Evolutionary conservation across 2,113 vertebrate genomes (phyloP), one percentile per base, ranked within the genome.

Genomic region (Oncorhynchus masou): DNA sequence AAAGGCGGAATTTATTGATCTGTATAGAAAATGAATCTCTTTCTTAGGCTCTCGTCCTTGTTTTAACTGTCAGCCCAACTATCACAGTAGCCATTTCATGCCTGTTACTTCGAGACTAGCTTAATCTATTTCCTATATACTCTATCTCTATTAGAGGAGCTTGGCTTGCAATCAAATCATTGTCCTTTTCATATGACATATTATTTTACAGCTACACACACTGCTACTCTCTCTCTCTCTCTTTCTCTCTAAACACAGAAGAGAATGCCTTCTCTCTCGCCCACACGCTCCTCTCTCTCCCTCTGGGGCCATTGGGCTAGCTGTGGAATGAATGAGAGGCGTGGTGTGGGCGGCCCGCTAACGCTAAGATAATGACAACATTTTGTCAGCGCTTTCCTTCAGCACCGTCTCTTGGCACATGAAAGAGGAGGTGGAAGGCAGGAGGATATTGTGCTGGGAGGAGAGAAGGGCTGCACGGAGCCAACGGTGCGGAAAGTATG

Each of bases 261-360:
- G 39, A 54, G 29, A 25, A 68, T 25, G 66, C 31, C 39, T 83
- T 77, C 25, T 31, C 70, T 65, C 76, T 62, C 59, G 34, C 88
- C 76, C 78, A 84, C 87, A 79, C 74, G 54, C 82, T 86, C 87
- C 87, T 51, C 67, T 82, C 81, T 79, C 76, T 84, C 74, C 74
- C 84, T 83, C 76, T 70, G 81, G 81, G 85, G 83, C 83, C 79
- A 75, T 60, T 51, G 83, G 84, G 81, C 85, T 90, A 78, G 83
- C 88, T 84, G 85, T 82, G 85, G 88, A 88, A 90, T 85, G 81
- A 92, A 85, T 86, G 89, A 87, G 84, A 85, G 71, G 83, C 73
- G 82, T 74, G 73, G 85, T 81, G 87, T 91, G 84, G 90, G 89
- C 83, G 82, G 83, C 57, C 77, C 62, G 73, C 81, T 83, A 87